Base-by-base conservation (phyloP, 1,140 invertebrate genomes). In the Zaprionus lachaisei region DNA sequence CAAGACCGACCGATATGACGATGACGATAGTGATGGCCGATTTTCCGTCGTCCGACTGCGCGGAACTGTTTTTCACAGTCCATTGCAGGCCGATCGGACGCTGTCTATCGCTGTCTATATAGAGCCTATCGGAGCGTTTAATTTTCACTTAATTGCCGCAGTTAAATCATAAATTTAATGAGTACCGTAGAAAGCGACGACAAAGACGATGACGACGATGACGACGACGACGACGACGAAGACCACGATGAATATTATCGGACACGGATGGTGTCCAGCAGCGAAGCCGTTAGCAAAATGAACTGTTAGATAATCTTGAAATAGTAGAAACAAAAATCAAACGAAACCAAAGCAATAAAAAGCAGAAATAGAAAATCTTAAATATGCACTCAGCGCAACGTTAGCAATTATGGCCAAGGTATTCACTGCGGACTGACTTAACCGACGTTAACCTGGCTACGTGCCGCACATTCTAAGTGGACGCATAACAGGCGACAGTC, bases 151-250 rank as follows among this genome's bases (percentile, higher is more conserved):
- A 77, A 77, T 77, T 73, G 65, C 71, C 64, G 70, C 55, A 73
- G 57, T 73, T 73, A 73, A 77, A 77, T 73, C 58, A 77, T 73
- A 77, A 77, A 77, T 68, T 77, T 64, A 77, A 73, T 73, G 75
- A 77, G 58, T 58, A 37, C 24, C 54, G 12, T 68, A 73, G 75
- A 77, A 77, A 77, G 75, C 71, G 64, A 72, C 57, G 69, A 34
- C 63, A 47, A 34, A 34, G 31, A 34, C 31, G 31, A 11, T 34
- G 41, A 62, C 38, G 60, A 62, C 60, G 41, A 34, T 0, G 31
- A 11, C 24, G 28, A 28, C 1, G 28, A 7, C 5, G 38, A 62
- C 37, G 60, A 62, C 60, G 38, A 28, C 6, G 20, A 20, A 20
- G 20, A 2, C 28, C 1, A 37, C 56, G 47, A 28, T 28, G 24